Conservation (phyloP, 1,140 invertebrate genomes). For the Calliphora vicina region DNA sequence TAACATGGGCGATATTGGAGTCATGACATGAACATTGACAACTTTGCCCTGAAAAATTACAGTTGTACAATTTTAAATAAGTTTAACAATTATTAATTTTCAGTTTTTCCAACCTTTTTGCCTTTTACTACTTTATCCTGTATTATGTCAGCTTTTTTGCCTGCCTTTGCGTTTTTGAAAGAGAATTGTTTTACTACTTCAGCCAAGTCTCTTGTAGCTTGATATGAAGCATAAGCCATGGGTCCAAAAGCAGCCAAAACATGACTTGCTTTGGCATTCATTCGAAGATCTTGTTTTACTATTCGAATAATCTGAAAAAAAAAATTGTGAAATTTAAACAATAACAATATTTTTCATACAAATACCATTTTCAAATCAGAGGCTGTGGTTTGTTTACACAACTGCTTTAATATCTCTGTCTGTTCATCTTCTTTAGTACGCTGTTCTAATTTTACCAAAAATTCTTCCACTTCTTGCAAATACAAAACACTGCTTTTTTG, state of each 20-base stretch:
- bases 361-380: conserved; percentile 81
- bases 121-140: background rate
- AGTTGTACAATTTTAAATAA: conserved; percentile 9
- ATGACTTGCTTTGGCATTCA: conserved; percentile 91
- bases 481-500: conserved; percentile 75
- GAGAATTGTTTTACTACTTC: conserved; percentile 70
- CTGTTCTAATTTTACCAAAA: conserved; percentile 76
- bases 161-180: background rate
- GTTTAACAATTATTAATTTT: background rate
- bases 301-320: conserved; percentile 73
- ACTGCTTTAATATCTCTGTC: conserved; percentile 75
- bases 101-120: conserved; percentile 34
- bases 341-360: no score
- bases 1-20: conserved; percentile 90
- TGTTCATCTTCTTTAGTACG: conserved; percentile 90
- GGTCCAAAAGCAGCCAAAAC: conserved; percentile 86
- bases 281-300: conserved; percentile 90
- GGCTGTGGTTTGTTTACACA: conserved; percentile 79
- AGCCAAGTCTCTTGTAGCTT: conserved; percentile 81
- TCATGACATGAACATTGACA: conserved; percentile 72
- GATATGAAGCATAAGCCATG: conserved; percentile 87
- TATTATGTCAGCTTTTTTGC: conserved; percentile 1
- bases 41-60: conserved; percentile 49
- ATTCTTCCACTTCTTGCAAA: conserved; percentile 80
- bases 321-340: background rate